Evolutionary conservation across 53 echinoderm and acorn worm genomes (phyloP), one percentile per base, ranked within the genome.

Genomic region (Patiria pectinifera): DNA sequence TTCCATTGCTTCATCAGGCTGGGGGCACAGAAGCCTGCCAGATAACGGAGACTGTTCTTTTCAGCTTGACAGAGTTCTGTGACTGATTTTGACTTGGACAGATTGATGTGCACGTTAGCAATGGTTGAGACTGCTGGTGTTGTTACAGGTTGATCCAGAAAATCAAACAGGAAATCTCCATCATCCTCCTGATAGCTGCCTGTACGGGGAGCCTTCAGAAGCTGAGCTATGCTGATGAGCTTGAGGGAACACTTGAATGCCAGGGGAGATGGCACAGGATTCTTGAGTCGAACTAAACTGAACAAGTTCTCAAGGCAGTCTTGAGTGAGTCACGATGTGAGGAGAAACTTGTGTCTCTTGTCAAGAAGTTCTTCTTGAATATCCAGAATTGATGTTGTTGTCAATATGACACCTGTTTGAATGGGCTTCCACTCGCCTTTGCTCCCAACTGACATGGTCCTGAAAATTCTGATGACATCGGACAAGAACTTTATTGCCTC

Each of bases 301-400:
- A 94, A 95, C 4, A 96, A 83, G 80, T 95, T 95, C 43, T 91
- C 95, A 59, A 96, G 80, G 86, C 95, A 96, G 78, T 96, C 94
- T 45, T 96, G 95, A 16, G 92, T 94, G 15, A 94, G 82, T 48
- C 91, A 35, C 5, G 86, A 75, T 62, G 95, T 97, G 0, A 97
- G 82, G 21, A 95, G 76, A 35, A 78, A 94, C 83, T 59, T 72
- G 66, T 95, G 94, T 1, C 94, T 93, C 7, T 76, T 70, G 71
- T 86, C 94, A 44, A 97, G 95, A 4, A 97, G 70, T 82, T 95
- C 92, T 4, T 93, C 78, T 19, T 85, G 86, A 45, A 97, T 72
- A 14, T 80, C 83, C 6, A 95, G 80, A 24, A 97, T 86, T 59
- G 95, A 95, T 44, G 85, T 71, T 23, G 94, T 94, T 1, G 93